Evolutionary conservation across 1,140 invertebrate species (phyloP), one percentile per base, ranked within the genome.

Genomic region (Proctacanthus coquilletti): DNA sequence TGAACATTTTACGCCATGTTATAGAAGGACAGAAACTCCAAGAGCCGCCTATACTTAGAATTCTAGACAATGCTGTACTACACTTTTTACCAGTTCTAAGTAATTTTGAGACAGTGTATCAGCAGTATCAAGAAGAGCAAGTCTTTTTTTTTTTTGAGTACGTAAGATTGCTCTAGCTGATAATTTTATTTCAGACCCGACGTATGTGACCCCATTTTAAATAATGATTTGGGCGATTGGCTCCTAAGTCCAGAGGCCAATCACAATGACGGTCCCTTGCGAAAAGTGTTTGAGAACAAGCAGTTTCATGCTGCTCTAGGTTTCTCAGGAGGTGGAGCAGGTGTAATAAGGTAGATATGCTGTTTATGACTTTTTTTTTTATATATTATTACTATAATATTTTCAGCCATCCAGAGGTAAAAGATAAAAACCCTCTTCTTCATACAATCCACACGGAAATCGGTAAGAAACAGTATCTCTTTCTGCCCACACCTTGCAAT

Each of bases 1-100:
- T 92, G 1, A 75, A 88, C 54, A 66, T 95, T 32, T 76, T 80
- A 0, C 69, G 83, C 0, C 88, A 95, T 64, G 63, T 95, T 11
- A 52, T 79, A 8, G 72, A 65, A 36, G 85, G 80, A 2, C 75
- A 77, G 54, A 56, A 64, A 25, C 63, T 76, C 18, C 70, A 72
- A 8, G 71, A 88, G 51, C 69, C 71, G 0, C 53, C 67, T 2
- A 72, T 80, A 18, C 56, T 64, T 2, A 61, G 63, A 3, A 55
- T 93, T 21, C 51, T 95, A 1, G 56, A 77, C 29, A 75, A 75
- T 36, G 62, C 74, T 5, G 77, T 88, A 17, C 53, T 94, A 20
- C 80, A 89, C 52, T 73, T 95, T 38, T 70, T 92, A 43, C 86
- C 86, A 1, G 40, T 56, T 18, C 50, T 47, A 0, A 39, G 49